Percentiles rank a stretch among this genome's conserved stretches.
phyloP scores from a whole-genome alignment of 2,113 vertebrate species.

The Ellobius talpinus region DNA sequence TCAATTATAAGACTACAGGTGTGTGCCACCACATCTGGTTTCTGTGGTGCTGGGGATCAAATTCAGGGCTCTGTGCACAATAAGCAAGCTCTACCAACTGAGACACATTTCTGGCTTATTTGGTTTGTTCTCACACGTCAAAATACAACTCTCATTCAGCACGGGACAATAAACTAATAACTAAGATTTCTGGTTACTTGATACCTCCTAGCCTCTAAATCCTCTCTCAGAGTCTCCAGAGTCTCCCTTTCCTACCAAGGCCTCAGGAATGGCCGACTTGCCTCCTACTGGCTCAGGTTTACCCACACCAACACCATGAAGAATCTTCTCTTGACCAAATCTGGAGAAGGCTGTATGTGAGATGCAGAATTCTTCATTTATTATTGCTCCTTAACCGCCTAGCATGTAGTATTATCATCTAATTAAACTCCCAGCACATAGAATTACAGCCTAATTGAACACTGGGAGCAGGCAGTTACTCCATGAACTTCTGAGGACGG shows the following conservation, averaged over 20 bases:
- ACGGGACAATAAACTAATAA: background rate
- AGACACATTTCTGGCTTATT: too few species aligned
- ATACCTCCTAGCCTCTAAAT: background rate
- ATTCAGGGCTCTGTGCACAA: background rate
- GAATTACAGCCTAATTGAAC: background rate
- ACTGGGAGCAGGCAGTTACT: background rate
- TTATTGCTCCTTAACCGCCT: background rate
- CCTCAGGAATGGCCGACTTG: fast-evolving
- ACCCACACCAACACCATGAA: background rate
- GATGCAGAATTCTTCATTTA: background rate
- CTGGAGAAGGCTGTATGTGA: background rate
- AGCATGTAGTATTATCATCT: too few species aligned
- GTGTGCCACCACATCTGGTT: background rate
- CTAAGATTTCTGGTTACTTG: background rate
- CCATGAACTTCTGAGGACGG: background rate
- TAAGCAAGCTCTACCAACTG: background rate
- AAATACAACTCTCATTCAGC: background rate
- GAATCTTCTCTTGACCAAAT: background rate
- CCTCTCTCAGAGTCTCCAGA: background rate
- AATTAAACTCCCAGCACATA: background rate
- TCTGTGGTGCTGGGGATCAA: background rate
- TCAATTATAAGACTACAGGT: background rate
- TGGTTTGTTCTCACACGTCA: background rate
- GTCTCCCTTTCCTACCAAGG: background rate
- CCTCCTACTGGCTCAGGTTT: background rate